Base-by-base conservation (phyloP, 2,888 invertebrate species). In the Rapana venosa region DNA sequence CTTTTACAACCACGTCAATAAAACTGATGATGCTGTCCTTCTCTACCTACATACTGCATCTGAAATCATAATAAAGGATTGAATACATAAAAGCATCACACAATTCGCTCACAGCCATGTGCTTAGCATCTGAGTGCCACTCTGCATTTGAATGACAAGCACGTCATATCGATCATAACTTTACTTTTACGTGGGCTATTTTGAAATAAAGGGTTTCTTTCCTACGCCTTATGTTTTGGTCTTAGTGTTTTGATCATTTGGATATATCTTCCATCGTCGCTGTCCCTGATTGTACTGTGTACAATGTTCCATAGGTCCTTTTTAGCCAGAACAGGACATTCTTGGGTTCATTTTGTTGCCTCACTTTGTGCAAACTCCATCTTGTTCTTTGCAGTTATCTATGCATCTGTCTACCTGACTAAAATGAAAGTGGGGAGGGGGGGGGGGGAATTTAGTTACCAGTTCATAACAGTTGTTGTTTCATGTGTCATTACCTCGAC, bases 281-380 rank as follows among this genome's bases (percentile, higher is more conserved):
- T 47, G 47, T 47, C 47, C 47, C 8, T 8, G 8, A 47, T 47
- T 47, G 47, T 47, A 47, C 66, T 66, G 20, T 30, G 47, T 22
- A 26, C 36, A 36, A 47, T 86, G 61, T 86, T 35, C 66, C 35
- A 35, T 20, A 86, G 66, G 86, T 86, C 32, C 86, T 86, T 86
- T 86, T 66, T 86, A 86, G 86, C 66, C 86, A 86, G 86, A 66
- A 86, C 35, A 58, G 86, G 86, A 86, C 86, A 13, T 1, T 6
- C n/a, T 66, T 66, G n/a, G 56, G 58, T 79, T 79, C 47, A n/a
- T 83, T n/a, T 83, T 83, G 47, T 47, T 79, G 79, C 15, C 35
- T 26, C 22, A 30, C 47, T 36, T 36, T 36, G 81, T 83, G 81
- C 81, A 83, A 66, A 79, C 47, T 83, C 81, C 81, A 47, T 83